Percentiles rank a stretch among this genome's conserved stretches.
These are phyloP conservation scores for Diglossa brunneiventris DNA, from an alignment of 2,113 vertebrate species.

Conservation along the genomic window DNA sequence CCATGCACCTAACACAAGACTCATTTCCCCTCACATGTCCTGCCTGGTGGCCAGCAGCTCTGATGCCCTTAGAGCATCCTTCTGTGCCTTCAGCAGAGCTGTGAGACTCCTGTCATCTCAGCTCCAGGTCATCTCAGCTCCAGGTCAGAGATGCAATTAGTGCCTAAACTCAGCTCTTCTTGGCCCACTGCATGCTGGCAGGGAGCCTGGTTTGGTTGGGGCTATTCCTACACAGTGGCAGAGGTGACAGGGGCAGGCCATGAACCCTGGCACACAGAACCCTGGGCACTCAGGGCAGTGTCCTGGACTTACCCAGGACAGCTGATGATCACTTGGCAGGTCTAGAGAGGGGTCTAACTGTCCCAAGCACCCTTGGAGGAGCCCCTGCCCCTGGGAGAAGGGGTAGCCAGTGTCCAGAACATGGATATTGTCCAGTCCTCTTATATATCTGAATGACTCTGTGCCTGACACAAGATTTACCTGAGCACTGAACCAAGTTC, in stretches of 20 bases:
- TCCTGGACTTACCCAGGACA: neutral
- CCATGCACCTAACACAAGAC: rapidly evolving
- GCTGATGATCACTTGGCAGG: neutral
- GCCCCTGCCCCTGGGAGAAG: neutral
- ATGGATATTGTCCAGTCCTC: neutral
- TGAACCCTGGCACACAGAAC: neutral
- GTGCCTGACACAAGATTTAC: neutral
- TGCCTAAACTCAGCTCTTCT: neutral
- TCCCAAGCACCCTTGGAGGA: neutral
- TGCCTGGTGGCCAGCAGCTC: neutral
- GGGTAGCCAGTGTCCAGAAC: neutral
- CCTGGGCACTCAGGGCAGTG: neutral
- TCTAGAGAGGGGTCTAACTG: neutral
- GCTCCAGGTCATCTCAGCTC: neutral
- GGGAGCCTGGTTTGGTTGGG: neutral
- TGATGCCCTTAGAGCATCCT: neutral
- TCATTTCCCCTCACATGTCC: neutral
- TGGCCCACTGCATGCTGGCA: neutral
- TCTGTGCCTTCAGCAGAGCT: neutral
- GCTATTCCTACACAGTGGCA: neutral
- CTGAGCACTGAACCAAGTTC: neutral
- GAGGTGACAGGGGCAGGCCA: neutral
- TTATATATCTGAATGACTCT: neutral
- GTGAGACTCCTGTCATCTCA: neutral
- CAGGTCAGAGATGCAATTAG: neutral